Conservation (phyloP, 2,797 vertebrate species). For the Sebastes steindachneri region DNA sequence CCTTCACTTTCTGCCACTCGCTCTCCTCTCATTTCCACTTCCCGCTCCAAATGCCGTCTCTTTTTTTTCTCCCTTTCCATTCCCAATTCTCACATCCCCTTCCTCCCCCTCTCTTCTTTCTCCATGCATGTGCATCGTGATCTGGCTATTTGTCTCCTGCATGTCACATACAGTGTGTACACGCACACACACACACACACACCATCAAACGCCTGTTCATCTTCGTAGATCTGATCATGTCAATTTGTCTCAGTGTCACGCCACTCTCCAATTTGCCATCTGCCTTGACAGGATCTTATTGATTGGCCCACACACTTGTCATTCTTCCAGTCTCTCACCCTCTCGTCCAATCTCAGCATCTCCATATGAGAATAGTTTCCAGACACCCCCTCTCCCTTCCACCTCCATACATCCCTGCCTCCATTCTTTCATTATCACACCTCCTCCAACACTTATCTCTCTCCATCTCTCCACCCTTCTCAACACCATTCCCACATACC, state of each 20-base stretch:
- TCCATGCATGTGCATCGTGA: slow-evolving; percentile 17
- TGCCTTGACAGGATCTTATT: slow-evolving; percentile 77
- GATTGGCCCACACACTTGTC: slow-evolving; percentile 78
- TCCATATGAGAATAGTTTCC: slow-evolving; percentile 67
- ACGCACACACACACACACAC: background rate
- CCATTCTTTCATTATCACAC: slow-evolving; percentile 70
- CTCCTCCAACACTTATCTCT: slow-evolving; percentile 60
- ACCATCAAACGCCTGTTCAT: slow-evolving; percentile 58
- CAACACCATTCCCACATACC: slow-evolving; percentile 61
- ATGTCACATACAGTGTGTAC: background rate
- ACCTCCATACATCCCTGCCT: slow-evolving; percentile 39
- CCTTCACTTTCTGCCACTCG: slow-evolving; percentile 26
- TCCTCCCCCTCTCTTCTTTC: background rate
- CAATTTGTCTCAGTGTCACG: slow-evolving; percentile 82
- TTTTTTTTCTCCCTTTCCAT: slow-evolving; percentile 2
- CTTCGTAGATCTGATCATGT: slow-evolving; percentile 79
- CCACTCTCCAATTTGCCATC: slow-evolving; percentile 82
- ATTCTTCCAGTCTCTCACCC: slow-evolving; percentile 69
- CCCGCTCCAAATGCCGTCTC: background rate
- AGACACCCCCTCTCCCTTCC: slow-evolving; percentile 23
- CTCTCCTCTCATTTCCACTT: slow-evolving; percentile 46
- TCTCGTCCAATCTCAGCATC: slow-evolving; percentile 66
- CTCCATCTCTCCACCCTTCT: slow-evolving; percentile 41
- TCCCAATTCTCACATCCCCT: slow-evolving; percentile 8
- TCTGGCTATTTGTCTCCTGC: slow-evolving; percentile 65